Conservation (phyloP, 2,113 vertebrate species). For the Varanus komodoensis region DNA sequence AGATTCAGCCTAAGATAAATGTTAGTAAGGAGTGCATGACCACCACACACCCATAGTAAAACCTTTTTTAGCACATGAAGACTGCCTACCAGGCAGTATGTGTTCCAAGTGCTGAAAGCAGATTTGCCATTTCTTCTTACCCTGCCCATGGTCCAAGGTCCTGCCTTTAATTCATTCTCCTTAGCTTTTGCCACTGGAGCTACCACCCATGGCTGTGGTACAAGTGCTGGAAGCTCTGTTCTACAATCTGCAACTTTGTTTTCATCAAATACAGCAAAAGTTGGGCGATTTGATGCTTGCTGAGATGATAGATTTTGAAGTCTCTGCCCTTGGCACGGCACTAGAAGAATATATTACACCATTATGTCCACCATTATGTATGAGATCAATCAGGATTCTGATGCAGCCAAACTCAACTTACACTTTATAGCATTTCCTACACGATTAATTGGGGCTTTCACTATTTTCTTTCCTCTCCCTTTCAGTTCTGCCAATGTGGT, state of each 20-base stretch:
- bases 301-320: slow-evolving; percentile 65
- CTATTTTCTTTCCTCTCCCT: slow-evolving; percentile 89
- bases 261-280: slow-evolving; percentile 89
- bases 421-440: slow-evolving; percentile 82
- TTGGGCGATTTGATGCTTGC: slow-evolving; percentile 70
- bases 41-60: background rate
- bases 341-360: slow-evolving; percentile 68
- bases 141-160: slow-evolving; percentile 88
- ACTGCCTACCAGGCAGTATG: background rate
- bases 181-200: slow-evolving; percentile 85
- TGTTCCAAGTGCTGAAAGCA: background rate
- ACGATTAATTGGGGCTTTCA: slow-evolving; percentile 84
- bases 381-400: background rate
- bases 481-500: slow-evolving; percentile 86
- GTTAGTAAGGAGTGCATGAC: background rate
- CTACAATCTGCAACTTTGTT: slow-evolving; percentile 70
- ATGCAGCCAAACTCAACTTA: slow-evolving; percentile 60
- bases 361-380: background rate
- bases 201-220: slow-evolving; percentile 82
- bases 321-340: slow-evolving; percentile 74
- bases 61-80: background rate
- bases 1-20: background rate
- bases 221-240: slow-evolving; percentile 69
- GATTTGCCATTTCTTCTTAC: slow-evolving; percentile 69
- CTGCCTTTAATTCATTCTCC: slow-evolving; percentile 88